Evolutionary conservation across 2,113 vertebrate species (phyloP).

Genomic region (Pterophyllum scalare): DNA sequence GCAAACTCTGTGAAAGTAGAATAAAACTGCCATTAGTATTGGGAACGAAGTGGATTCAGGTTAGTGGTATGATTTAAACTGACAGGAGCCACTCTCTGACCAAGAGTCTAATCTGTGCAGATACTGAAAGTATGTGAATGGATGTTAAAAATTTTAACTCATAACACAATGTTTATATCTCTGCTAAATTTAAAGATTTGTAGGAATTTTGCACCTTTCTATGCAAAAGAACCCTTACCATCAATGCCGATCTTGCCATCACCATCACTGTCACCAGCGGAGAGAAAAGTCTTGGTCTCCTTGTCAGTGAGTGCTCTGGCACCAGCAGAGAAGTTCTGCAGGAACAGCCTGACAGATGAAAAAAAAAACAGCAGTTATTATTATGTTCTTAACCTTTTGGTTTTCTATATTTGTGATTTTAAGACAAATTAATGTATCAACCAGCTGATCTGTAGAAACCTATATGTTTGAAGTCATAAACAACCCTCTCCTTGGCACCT

Average conservation of each 20-base stretch:
- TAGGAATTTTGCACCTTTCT: not conserved
- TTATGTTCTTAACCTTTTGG: not conserved
- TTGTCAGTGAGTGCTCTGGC: slow-evolving; percentile 81
- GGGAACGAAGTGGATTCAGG: slow-evolving; percentile 1
- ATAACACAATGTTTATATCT: not conserved
- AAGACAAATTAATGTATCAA: not conserved
- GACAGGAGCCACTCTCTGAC: slow-evolving; percentile 1
- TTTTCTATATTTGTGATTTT: not conserved
- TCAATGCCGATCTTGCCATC: slow-evolving; percentile 85
- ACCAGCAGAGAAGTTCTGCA: slow-evolving; percentile 82
- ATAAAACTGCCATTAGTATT: slow-evolving; percentile 65
- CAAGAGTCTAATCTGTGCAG: not conserved
- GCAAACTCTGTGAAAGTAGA: slow-evolving; percentile 81
- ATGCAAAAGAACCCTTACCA: slow-evolving; percentile 61
- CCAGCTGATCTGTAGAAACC: not conserved
- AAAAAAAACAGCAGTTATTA: not conserved
- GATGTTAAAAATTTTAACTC: not conserved
- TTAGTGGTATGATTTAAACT: not conserved
- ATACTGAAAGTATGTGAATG: not conserved
- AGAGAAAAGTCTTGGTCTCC: slow-evolving; percentile 81
- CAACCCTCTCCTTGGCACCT: not conserved
- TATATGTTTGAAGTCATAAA: not conserved
- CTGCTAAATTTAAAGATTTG: not conserved
- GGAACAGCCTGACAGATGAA: slow-evolving; percentile 75
- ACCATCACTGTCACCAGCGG: slow-evolving; percentile 82